Base-by-base conservation (phyloP, 1,140 invertebrate species). In the Glomeris maerens region DNA sequence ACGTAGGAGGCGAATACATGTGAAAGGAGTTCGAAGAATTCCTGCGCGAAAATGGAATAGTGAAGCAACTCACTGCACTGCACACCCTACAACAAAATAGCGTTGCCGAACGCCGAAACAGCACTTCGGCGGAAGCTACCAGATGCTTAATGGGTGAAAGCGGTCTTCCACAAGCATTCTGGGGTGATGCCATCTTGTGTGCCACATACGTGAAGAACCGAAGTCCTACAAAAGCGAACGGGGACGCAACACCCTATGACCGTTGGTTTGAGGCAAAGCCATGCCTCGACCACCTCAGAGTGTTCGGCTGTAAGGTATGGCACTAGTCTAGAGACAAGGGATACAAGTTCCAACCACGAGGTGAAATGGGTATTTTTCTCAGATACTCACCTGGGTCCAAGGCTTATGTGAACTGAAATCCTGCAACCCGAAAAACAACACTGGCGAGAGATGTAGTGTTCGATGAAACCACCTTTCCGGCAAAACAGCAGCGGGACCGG, bases 141-240 rank as follows among this genome's bases (percentile, higher is more conserved):
- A 57, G 65, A 54, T 56, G 60, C 45, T 53, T 70, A 57, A 25
- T 74, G 52, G 48, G 27, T 21, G 60, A 70, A 4, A 56, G 62
- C 20, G 50, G 64, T 31, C 48, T 74, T 20, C 57, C 60, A 20
- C 57, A 64, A 31, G 26, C 50, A 3, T 59, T 68, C 38, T 74
- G 69, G 72, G 65, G 63, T 2, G 70, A 75, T 62, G 67, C 70
- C 7, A 55, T 68, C 0, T 58, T 59, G 31, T 69, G 63, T 1
- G 63, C 64, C 4, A 59, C 60, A 10, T 69, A 70, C 52, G 47
- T 72, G 5, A 63, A 60, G 31, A 72, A 72, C 47, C 52, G 67
- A 29, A 42, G 17, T 42, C 17, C 17, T 25, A 44, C 27, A 27
- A 53, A 21, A 25, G 25, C 20, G 40, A 10, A 21, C 17, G 40